Evolutionary conservation across 2,888 invertebrate species (phyloP), one percentile per base, ranked within the genome.

Genomic region (Caradrina clavipalpis): DNA sequence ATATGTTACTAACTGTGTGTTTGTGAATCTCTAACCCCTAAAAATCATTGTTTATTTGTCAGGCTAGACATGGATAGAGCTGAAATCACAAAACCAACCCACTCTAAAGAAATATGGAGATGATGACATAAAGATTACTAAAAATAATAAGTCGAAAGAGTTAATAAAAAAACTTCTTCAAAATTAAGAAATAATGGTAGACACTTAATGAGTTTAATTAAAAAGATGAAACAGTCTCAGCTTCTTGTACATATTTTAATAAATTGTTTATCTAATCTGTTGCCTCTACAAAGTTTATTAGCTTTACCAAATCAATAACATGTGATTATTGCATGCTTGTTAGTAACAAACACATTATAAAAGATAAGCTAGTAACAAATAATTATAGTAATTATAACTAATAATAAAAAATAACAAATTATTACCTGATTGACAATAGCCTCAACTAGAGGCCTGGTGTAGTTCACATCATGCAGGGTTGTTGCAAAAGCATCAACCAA

Each of bases 401-500:
- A 51, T 0, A 54, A 42, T 2, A 13, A 53, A 45, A 19, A 22
- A 11, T 7, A 76, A 47, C 0, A 21, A n/a, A 0, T 17, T 6
- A 19, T 86, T 93, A 97, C 97, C 96, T 97, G 96, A 87, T 97
- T 96, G 66, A 98, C 97, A 86, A 98, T 97, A 82, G 97, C 96
- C 89, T 97, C 97, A 87, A 97, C 97, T 69, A 97, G 95, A 67
- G 96, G 96, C 71, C 96, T 96, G 65, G 97, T 96, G 79, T 97
- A 96, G 86, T 93, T 96, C 69, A 96, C 93, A 90, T 97, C 97
- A 83, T 97, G 96, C 84, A 97, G 96, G 90, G 97, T 97, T 65
- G 97, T 96, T 69, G 96, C 96, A 87, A 98, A 97, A 7, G 97
- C 97, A 88, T 97, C 97, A 86, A 97, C 96, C 86, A 98, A 96